Base-by-base conservation (phyloP, 2,888 invertebrate species). In the Encarsia formosa region DNA sequence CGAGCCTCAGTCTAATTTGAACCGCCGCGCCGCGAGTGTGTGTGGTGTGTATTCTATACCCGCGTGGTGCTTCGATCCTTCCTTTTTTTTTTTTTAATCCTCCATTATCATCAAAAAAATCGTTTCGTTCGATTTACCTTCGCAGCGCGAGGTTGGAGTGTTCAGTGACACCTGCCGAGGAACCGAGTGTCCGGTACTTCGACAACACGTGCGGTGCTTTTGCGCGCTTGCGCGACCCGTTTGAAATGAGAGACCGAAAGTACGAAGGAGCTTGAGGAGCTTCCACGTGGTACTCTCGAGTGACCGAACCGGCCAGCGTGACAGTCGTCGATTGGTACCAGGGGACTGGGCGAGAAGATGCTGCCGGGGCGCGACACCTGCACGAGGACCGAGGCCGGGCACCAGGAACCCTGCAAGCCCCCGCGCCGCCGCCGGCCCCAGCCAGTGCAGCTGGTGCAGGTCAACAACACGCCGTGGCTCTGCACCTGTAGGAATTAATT, bases 1-100 rank as follows among this genome's bases (percentile, higher is more conserved):
- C 16, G 65, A 65, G 70, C 68, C 26, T 73, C 73, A 73, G 73
- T 73, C 72, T 72, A 73, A 73, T 73, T 73, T 73, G 73, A 73
- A 73, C 73, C 73, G 73, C 69, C 73, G 73, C 71, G 73, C 69
- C 66, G 69, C 70, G 72, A 69, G 63, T 29, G 24, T 6, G 11
- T 11, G 26, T 26, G 9, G 9, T 13, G n/a, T 22, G 20, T 22
- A 15, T 29, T 9, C 15, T n/a, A n/a, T n/a, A n/a, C n/a, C n/a
- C n/a, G n/a, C n/a, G n/a, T n/a, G 2, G n/a, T 19, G 5, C 23
- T 11, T 22, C n/a, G 32, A 6, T 16, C n/a, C 22, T 11, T 26
- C 18, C 15, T 11, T 29, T 16, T 29, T 18, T 38, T 11, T 20
- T 11, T n/a, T 5, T 15, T 26, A n/a, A n/a, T n/a, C n/a, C n/a